phyloP scores from a whole-genome alignment of 2,888 invertebrate genomes.

The Anticlea derivata region DNA sequence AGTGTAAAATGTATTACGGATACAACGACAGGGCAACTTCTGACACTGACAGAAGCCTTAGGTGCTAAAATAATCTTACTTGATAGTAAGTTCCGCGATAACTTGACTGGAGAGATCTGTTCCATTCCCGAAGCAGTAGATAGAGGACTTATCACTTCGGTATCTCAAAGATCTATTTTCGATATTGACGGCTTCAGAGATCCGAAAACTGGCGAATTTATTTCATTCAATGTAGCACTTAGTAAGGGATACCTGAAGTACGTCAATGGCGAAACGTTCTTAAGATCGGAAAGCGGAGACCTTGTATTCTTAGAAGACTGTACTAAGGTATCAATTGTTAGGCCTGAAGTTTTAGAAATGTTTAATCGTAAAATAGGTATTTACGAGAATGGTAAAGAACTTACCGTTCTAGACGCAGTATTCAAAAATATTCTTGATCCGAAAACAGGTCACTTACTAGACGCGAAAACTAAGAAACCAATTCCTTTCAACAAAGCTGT shows the following conservation, averaged over 20 bases:
- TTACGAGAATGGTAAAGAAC: constrained; percentile 88
- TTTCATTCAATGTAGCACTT: constrained; percentile 92
- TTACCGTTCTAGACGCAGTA: constrained; percentile 94
- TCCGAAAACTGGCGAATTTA: constrained; percentile 90
- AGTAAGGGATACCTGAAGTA: constrained; percentile 90
- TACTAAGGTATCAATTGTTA: constrained; percentile 89
- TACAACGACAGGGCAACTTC: constrained; percentile 89
- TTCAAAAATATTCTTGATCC: constrained; percentile 94
- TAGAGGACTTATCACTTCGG: constrained; percentile 93
- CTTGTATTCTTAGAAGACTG: constrained; percentile 92
- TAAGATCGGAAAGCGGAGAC: constrained; percentile 89
- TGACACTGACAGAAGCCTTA: constrained; percentile 94
- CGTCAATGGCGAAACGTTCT: constrained; percentile 88
- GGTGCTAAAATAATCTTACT: constrained; percentile 90
- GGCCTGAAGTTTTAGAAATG: constrained; percentile 94
- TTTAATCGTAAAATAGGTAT: constrained; percentile 92
- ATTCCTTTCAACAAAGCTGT: constrained; percentile 94
- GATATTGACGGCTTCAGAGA: constrained; percentile 96
- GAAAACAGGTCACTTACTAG: constrained; percentile 92
- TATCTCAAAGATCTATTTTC: constrained; percentile 94
- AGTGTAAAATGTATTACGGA: constrained; percentile 93
- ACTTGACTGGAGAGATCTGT: constrained; percentile 88
- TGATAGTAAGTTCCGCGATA: constrained; percentile 90
- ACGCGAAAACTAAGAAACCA: constrained; percentile 87
- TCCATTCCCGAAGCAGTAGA: constrained; percentile 94